These are phyloP conservation scores for Pantherophis guttatus DNA, from an alignment of 2,113 vertebrate species.

Conservation along the genomic window DNA sequence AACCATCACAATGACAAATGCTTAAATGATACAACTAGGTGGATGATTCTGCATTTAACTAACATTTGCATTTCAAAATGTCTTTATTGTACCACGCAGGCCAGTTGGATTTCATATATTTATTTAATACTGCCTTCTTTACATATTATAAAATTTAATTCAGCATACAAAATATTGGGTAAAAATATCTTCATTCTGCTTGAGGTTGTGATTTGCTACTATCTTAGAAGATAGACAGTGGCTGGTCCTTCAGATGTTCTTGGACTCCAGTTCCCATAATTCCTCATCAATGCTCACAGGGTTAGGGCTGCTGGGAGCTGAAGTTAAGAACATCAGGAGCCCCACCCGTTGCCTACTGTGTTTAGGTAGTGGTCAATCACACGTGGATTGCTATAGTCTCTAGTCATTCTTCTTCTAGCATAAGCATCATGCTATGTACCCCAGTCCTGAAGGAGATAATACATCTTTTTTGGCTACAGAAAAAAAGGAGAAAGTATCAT, in stretches of 20 bases:
- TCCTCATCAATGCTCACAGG: background rate
- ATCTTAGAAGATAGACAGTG: background rate
- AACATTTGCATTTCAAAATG: background rate
- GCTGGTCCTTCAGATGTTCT: background rate
- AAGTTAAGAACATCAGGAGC: background rate
- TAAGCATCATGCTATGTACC: conserved; percentile 27
- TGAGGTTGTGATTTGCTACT: background rate
- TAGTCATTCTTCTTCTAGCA: background rate
- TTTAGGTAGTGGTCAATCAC: background rate
- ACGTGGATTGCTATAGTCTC: conserved; percentile 18
- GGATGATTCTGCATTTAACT: background rate
- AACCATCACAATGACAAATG: background rate
- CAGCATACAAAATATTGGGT: conserved; percentile 25
- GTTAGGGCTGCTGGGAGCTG: background rate
- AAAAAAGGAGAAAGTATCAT: conserved; percentile 32
- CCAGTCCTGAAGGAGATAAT: conserved; percentile 23
- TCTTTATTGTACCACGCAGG: conserved; percentile 7
- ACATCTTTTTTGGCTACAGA: conserved; percentile 29
- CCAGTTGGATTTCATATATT: background rate
- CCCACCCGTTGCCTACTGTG: background rate
- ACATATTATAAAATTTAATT: conserved; percentile 24
- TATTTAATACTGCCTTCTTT: conserved; percentile 21
- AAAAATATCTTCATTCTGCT: conserved; percentile 13
- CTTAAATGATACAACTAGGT: background rate
- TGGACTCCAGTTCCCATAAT: background rate